Evolutionary conservation across 1,140 invertebrate species (phyloP), one percentile per base, ranked within the genome.

Genomic region (Muscidifurax raptorellus): DNA sequence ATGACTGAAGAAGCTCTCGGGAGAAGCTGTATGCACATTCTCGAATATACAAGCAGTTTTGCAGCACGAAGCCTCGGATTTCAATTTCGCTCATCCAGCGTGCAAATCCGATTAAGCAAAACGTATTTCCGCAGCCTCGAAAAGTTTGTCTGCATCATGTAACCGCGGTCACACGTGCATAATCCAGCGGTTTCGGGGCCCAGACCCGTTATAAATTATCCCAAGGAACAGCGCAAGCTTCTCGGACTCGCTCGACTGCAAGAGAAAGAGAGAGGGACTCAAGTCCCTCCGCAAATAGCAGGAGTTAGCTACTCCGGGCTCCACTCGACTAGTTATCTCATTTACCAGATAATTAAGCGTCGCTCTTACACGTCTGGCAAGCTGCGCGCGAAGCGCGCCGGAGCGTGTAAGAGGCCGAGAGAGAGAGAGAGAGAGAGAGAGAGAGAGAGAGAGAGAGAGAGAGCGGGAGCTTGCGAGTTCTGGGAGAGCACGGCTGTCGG

Each of bases 271-370:
- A 64, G 67, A 28, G 18, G 28, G 6, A 69, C 28, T n/a, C 18
- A 69, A 72, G 71, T 36, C 71, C 71, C 18, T 22, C 18, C 40
- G n/a, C n/a, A 18, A 44, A 47, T 47, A 76, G 40, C 40, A 6
- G 40, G 74, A 76, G 28, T 78, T 64, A 32, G 76, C 28, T 78
- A 64, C 40, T 52, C 10, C 27, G 13, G 13, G 52, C 76, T 78
- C 28, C 22, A 71, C 27, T 75, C 30, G 15, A 25, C 74, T 52
- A 76, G 75, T 83, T 83, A 83, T 83, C 82, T 77, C 82, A 36
- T 83, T 83, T 78, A 25, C 72, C 74, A 78, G 71, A 83, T 83
- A 83, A 83, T 83, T 83, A 83, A 83, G 82, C 75, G 59, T 27
- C 66, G 82, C 32, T 77, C 71, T 59, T 59, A 59, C 52, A 25